Evolutionary conservation across 2,797 vertebrate species (phyloP).

Genomic region (Falco cherrug): DNA sequence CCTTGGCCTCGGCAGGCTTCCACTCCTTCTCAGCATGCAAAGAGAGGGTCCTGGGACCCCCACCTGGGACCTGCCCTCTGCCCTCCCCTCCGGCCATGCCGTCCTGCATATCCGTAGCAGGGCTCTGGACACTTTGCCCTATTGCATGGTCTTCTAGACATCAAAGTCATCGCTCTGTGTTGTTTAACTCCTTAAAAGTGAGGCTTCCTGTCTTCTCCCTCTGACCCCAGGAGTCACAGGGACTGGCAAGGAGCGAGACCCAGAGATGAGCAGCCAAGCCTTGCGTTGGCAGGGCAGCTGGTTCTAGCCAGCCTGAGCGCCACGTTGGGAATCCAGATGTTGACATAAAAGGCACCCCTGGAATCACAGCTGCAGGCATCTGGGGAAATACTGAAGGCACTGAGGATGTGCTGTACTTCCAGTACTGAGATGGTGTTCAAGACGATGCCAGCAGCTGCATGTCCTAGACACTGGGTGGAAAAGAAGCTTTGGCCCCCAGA

Average conservation of each 20-base stretch:
- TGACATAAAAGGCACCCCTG: background rate
- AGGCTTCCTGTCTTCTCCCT: background rate
- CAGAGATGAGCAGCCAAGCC: background rate
- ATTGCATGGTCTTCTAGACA: accelerated
- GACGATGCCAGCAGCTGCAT: background rate
- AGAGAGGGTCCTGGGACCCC: background rate
- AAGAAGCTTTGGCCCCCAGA: background rate
- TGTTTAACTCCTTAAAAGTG: background rate
- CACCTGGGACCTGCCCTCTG: background rate
- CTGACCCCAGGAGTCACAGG: background rate
- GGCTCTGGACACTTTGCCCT: background rate
- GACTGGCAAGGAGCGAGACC: background rate
- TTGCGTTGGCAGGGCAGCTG: background rate
- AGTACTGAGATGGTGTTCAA: background rate
- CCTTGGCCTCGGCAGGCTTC: background rate
- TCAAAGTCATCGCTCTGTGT: accelerated
- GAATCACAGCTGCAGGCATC: background rate
- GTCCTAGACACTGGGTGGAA: background rate
- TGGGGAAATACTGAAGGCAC: background rate
- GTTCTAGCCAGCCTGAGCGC: background rate
- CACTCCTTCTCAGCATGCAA: background rate
- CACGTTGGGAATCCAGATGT: background rate
- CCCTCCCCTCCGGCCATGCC: background rate
- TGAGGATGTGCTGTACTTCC: background rate
- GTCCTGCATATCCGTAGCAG: accelerated